Percentiles rank a stretch among this genome's conserved stretches.
Conservation (phyloP, 2,888 invertebrate genomes). For the Timandra comae region DNA sequence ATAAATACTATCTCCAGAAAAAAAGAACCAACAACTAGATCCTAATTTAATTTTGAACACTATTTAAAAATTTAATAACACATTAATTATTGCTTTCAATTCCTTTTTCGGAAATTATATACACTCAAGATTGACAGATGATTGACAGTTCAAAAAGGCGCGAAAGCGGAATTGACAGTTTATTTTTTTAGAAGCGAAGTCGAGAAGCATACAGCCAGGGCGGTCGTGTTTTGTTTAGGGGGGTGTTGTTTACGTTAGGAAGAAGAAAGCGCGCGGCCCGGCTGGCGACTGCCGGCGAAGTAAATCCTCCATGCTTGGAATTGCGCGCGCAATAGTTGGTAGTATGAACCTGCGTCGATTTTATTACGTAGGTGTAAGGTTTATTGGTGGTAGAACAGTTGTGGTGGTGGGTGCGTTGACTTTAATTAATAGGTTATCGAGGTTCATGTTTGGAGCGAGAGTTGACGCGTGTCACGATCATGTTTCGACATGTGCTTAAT, state of each 20-base stretch:
- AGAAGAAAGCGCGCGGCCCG: conserved; percentile 63
- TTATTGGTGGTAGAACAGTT: conserved; percentile 30
- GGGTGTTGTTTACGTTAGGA: conserved; percentile 53
- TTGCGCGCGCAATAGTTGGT: conserved; percentile 60
- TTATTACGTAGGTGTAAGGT: conserved; percentile 68
- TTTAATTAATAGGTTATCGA: conserved; percentile 47
- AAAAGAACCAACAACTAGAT: conserved; percentile 44
- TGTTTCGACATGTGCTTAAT: too few relatives aligned
- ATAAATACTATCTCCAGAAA: conserved; percentile 22
- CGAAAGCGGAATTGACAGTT: conserved; percentile 39
- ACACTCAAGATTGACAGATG: conserved; percentile 25
- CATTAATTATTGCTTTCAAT: conserved; percentile 59
- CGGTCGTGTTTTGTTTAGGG: conserved; percentile 56
- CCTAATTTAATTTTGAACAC: conserved; percentile 39
- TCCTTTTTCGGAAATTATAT: conserved; percentile 40
- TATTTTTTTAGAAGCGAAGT: conserved; percentile 28
- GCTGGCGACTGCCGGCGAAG: conserved; percentile 72
- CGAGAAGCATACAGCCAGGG: conserved; percentile 58
- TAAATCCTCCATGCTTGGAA: conserved; percentile 31
- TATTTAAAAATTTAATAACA: conserved; percentile 53
- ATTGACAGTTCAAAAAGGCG: conserved; percentile 46
- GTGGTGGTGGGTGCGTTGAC: conserved; percentile 29
- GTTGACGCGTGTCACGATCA: conserved; percentile 5
- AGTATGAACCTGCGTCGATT: conserved; percentile 49
- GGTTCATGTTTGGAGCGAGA: conserved; percentile 20